Evolutionary conservation across 1,140 invertebrate genomes (phyloP).

Genomic region (Rhopalosiphum maidis): DNA sequence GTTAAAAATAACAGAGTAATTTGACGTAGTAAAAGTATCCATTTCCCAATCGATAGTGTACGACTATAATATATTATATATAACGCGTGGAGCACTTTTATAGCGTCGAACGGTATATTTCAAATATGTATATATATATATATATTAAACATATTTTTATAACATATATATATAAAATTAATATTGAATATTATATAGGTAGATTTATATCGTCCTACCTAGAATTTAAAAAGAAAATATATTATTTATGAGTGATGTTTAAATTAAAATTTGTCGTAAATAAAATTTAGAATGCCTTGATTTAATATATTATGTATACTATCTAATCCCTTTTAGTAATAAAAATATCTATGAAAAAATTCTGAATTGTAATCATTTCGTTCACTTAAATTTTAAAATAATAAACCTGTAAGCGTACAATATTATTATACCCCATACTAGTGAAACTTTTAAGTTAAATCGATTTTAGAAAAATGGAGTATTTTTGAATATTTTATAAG

Average conservation of each 20-base stretch:
- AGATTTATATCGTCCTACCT: too few species aligned
- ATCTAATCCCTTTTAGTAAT: too few species aligned
- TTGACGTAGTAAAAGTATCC: neutral
- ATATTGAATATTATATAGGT: too few species aligned
- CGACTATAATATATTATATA: neutral
- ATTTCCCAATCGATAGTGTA: neutral
- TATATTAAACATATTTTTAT: too few species aligned
- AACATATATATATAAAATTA: too few species aligned
- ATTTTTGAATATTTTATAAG: constrained; percentile 38
- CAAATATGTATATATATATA: too few species aligned
- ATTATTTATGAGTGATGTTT: too few species aligned
- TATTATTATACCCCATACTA: neutral
- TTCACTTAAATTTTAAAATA: neutral
- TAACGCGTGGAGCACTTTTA: neutral
- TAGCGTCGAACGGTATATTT: neutral
- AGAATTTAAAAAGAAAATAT: too few species aligned
- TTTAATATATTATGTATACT: too few species aligned
- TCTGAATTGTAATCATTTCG: neutral
- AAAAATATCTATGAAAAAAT: neutral
- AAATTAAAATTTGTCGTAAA: too few species aligned
- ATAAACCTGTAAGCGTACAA: neutral
- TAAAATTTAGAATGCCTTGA: too few species aligned
- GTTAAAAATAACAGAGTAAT: neutral
- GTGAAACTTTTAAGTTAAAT: neutral
- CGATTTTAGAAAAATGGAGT: constrained; percentile 17